Base-by-base conservation (phyloP, 2,797 vertebrate species). In the Ctenopoma multispine region DNA sequence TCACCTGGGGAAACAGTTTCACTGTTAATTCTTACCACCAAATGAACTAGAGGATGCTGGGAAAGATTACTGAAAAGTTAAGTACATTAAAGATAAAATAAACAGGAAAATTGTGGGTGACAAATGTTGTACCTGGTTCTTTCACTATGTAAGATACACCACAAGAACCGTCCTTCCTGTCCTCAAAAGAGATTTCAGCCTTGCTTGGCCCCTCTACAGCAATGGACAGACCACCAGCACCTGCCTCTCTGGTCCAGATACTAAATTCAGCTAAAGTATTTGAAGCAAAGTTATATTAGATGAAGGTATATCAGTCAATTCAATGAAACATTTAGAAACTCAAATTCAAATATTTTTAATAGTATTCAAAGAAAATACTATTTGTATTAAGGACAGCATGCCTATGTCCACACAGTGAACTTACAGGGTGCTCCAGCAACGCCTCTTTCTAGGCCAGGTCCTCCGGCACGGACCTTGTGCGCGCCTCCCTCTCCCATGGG, bases 171-270 rank as follows among this genome's bases (percentile, higher is more conserved):
- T 98, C 97, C 69, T 98, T 98, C 57, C 97, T 93, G 88, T 98
- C 97, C 67, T 98, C 97, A 88, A 98, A 98, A 13, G 96, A 94
- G 68, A 98, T 97, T 89, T 98, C 96, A 0, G 96, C 97, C 89
- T 98, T 98, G 93, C 97, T 98, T 15, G 97, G 97, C 2, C 97
- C 97, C 72, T 98, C 97, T 7, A 98, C 96, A 0, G 97, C 97
- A 1, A 98, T 97, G 31, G 96, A 97, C 59, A 98, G 90, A 36
- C 97, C 96, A 0, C 97, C 97, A 0, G 97, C 97, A 0, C 97
- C 96, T 0, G 96, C 97, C 77, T 98, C 97, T 78, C 97, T 93
- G 24, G 97, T 98, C 96, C 97, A 98, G 88, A 98, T 97, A 72
- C 96, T 97, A 79, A 98, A 98, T 83, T 98, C 97, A 11, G 96